These are phyloP conservation scores for Xanthorhoe spadicearia DNA, from an alignment of 2,888 invertebrate genomes.

Conservation along the genomic window DNA sequence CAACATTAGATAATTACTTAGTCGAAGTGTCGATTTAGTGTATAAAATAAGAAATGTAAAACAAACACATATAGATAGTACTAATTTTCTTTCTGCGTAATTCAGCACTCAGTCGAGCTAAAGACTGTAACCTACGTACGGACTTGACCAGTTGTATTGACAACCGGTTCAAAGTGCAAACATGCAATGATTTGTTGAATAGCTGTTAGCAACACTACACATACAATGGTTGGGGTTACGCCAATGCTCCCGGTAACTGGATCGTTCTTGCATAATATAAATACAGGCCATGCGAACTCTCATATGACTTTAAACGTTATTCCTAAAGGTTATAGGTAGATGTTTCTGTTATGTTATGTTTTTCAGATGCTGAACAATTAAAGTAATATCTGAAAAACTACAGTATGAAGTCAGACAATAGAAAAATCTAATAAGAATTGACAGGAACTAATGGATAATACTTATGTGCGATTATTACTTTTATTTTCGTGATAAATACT, in stretches of 20 bases:
- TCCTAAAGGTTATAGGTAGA: not conserved
- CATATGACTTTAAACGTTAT: not conserved
- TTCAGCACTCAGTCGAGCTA: not conserved
- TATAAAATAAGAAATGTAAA: too few relatives aligned
- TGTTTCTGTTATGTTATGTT: too few relatives aligned
- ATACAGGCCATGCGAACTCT: not conserved
- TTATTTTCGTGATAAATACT: not conserved
- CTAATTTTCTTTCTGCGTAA: not conserved
- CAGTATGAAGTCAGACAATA: too few relatives aligned
- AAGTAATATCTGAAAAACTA: too few relatives aligned
- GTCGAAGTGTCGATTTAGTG: too few relatives aligned
- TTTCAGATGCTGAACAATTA: too few relatives aligned
- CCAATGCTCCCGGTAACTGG: constrained; percentile 11
- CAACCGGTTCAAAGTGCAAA: not conserved
- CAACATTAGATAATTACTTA: too few relatives aligned
- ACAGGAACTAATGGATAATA: too few relatives aligned
- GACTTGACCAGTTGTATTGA: not conserved
- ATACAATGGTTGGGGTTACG: constrained; percentile 14
- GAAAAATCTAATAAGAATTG: too few relatives aligned
- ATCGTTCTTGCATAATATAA: constrained; percentile 23
- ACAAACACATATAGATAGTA: too few relatives aligned
- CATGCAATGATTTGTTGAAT: constrained; percentile 1
- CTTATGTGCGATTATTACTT: not conserved
- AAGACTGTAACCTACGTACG: not conserved
- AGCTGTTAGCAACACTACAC: constrained; percentile 14